phyloP scores from a whole-genome alignment of 2,888 invertebrate genomes.

The Helleia helle region DNA sequence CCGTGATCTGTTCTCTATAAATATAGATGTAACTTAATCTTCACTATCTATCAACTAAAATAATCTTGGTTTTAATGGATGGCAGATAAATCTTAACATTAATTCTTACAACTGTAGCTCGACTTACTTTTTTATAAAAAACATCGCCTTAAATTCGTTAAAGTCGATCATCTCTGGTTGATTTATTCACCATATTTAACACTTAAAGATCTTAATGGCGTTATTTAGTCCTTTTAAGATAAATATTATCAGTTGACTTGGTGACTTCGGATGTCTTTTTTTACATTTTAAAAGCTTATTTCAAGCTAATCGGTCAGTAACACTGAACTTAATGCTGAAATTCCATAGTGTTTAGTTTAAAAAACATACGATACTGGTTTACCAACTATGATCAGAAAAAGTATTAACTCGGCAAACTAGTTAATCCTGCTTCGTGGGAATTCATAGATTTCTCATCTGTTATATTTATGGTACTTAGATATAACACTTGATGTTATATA shows the following conservation, averaged over 20 bases:
- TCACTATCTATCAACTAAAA: too few relatives aligned
- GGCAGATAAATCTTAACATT: constrained; percentile 1
- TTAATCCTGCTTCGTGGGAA: constrained; percentile 24
- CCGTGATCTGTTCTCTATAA: too few relatives aligned
- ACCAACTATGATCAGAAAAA: constrained; percentile 17
- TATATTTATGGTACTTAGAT: constrained; percentile 1
- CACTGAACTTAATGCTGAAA: too few relatives aligned
- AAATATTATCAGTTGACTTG: constrained; percentile 16
- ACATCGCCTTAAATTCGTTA: not conserved
- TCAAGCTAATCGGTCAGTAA: too few relatives aligned
- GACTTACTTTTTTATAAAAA: constrained; percentile 1
- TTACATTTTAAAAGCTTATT: constrained; percentile 8
- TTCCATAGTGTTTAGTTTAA: not conserved
- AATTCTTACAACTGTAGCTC: not conserved
- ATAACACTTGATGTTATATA: too few relatives aligned
- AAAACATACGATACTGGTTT: constrained; percentile 6
- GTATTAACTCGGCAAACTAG: constrained; percentile 19
- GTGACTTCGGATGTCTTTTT: constrained; percentile 17
- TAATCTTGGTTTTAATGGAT: constrained; percentile 1
- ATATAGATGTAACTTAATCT: too few relatives aligned
- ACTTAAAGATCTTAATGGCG: constrained; percentile 18
- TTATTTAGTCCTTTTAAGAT: constrained; percentile 19
- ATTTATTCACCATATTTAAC: constrained; percentile 13
- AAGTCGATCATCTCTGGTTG: constrained; percentile 1
- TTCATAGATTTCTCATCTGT: constrained; percentile 7